Evolutionary conservation across 2,888 invertebrate species (phyloP).

Genomic region (Drosophila antonietae): DNA sequence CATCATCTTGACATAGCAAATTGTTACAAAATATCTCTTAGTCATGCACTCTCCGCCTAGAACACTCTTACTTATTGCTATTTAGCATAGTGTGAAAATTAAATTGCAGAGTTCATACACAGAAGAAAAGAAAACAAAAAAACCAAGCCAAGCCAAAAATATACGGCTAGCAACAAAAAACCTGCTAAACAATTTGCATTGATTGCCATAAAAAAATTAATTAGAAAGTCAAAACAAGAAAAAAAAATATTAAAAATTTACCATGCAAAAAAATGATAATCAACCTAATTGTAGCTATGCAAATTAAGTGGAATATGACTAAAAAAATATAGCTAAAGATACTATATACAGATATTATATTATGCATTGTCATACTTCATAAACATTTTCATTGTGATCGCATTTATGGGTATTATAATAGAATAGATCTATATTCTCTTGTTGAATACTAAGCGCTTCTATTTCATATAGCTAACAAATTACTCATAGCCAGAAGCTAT

Average conservation of each 20-base stretch:
- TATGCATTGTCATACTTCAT: not conserved
- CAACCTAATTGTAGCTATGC: not conserved
- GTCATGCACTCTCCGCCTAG: not conserved
- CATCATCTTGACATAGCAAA: not conserved
- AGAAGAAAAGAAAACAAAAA: constrained; percentile 7
- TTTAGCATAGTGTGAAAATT: constrained; percentile 48
- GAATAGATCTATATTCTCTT: not conserved
- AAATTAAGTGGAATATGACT: not conserved
- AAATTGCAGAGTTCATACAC: constrained; percentile 32
- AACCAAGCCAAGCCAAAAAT: not conserved
- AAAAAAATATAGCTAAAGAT: not conserved
- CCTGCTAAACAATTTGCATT: constrained; percentile 1
- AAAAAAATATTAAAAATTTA: not conserved
- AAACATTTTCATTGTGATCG: not conserved
- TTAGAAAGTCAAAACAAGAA: not conserved
- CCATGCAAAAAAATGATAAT: not conserved
- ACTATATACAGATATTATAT: not conserved
- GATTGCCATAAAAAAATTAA: constrained; percentile 4
- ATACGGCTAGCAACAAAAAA: not conserved
- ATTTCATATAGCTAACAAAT: not conserved
- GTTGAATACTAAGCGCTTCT: not conserved
- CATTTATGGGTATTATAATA: not conserved
- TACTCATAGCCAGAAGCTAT: not conserved
- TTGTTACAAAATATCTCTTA: not conserved
- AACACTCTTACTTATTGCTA: not conserved